phyloP scores from a whole-genome alignment of 2,797 vertebrate species.

The Rhincodon typus region DNA sequence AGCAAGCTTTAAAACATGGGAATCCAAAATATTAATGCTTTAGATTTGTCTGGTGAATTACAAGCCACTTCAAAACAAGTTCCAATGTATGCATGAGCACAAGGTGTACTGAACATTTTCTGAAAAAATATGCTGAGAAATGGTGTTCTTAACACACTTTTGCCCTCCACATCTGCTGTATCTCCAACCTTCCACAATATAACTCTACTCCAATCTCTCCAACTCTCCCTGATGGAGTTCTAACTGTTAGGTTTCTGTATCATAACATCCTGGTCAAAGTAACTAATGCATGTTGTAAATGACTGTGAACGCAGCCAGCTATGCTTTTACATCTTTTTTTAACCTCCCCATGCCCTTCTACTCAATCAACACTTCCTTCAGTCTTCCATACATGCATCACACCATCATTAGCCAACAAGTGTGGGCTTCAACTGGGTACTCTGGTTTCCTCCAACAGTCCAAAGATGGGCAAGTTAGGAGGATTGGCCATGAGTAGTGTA shows the following conservation, averaged over 20 bases:
- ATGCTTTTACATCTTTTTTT: not conserved
- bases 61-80: no score
- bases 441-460: no score
- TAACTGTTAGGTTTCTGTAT: not conserved
- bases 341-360: not conserved
- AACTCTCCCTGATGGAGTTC: not conserved
- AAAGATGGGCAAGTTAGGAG: no score
- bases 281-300: not conserved
- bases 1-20: no score
- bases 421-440: no score
- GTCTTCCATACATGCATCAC: not conserved
- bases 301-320: not conserved
- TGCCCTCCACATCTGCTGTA: not conserved
- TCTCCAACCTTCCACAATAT: not conserved
- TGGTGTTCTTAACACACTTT: no score
- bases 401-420: not conserved
- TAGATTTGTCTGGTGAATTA: no score
- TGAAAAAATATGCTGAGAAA: no score
- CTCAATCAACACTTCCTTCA: not conserved
- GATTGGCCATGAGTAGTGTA: not conserved
- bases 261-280: not conserved
- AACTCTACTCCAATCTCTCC: not conserved
- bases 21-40: no score
- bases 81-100: no score
- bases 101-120: no score